These are phyloP conservation scores for Leptodactylus fuscus DNA, from an alignment of 2,113 vertebrate species.

Conservation along the genomic window DNA sequence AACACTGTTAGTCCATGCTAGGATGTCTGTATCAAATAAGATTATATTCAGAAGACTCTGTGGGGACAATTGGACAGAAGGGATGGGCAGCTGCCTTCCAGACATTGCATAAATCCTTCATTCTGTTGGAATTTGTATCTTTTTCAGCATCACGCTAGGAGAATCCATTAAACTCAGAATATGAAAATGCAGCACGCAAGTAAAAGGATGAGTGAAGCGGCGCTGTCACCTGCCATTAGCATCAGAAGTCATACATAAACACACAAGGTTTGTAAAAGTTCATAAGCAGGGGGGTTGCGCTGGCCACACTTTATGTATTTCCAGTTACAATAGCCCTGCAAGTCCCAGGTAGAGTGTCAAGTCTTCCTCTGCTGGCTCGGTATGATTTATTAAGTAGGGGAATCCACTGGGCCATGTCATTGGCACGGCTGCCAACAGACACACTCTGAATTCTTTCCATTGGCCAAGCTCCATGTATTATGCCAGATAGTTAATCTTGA, in stretches of 20 bases:
- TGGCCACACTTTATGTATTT: not conserved
- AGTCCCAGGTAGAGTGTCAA: slow-evolving; percentile 2
- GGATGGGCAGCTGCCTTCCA: slow-evolving; percentile 3
- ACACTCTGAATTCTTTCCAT: slow-evolving; percentile 40
- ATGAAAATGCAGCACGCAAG: slow-evolving; percentile 50
- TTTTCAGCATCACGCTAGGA: slow-evolving; percentile 39
- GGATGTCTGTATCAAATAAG: not conserved
- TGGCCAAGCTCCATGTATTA: slow-evolving; percentile 41
- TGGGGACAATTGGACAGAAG: slow-evolving; percentile 4
- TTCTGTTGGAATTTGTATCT: not conserved
- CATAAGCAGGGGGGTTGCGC: not conserved
- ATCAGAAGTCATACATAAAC: slow-evolving; percentile 7
- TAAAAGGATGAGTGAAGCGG: not conserved
- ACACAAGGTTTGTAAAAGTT: not conserved
- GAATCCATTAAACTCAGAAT: slow-evolving; percentile 65
- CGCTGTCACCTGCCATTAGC: slow-evolving; percentile 50
- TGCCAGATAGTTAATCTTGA: slow-evolving; percentile 17
- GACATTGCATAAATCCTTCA: slow-evolving; percentile 36
- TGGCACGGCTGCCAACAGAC: slow-evolving; percentile 44
- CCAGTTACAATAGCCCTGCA: slow-evolving; percentile 26
- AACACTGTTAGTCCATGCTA: not conserved
- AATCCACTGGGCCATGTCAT: slow-evolving; percentile 3
- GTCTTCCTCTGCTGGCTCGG: slow-evolving; percentile 1
- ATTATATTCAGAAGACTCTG: not conserved
- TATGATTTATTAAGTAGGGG: slow-evolving; percentile 56